Percentiles rank a stretch among this genome's conserved stretches.
Evolutionary conservation across 2,113 vertebrate species (phyloP).

Genomic region (Calyptommatus sinebrachiatus): DNA sequence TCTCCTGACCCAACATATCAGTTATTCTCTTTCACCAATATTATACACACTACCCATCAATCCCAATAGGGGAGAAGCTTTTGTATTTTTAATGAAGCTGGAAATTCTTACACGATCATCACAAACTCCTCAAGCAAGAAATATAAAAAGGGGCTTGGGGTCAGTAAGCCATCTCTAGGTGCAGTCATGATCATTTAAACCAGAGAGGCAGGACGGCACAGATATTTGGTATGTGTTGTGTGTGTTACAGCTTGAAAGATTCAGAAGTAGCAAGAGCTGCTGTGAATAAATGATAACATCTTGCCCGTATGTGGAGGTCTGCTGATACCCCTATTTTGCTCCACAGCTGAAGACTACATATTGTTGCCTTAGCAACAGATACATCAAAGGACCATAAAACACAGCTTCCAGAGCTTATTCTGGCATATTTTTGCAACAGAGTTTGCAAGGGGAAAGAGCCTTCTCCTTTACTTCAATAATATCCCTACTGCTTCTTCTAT

Average conservation of each 20-base stretch:
- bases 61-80: neutral
- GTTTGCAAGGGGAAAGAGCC: neutral
- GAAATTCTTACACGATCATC: constrained; percentile 1
- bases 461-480: neutral
- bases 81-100: neutral
- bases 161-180: neutral
- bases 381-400: constrained; percentile 5
- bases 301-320: neutral
- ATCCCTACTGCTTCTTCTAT: neutral
- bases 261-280: constrained; percentile 11
- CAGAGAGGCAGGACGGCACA: neutral
- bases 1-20: neutral
- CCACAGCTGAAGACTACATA: constrained; percentile 16
- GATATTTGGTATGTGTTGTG: constrained; percentile 2
- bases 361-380: constrained; percentile 49
- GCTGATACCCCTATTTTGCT: constrained; percentile 27
- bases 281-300: neutral
- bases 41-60: neutral
- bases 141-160: neutral
- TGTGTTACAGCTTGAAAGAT: constrained; percentile 3
- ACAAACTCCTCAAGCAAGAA: neutral
- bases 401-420: constrained; percentile 9
- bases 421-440: constrained; percentile 13
- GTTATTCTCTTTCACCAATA: neutral
- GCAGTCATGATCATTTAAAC: neutral